A percentile compares a stretch with the other conserved stretches of the same genome.
Evolutionary conservation across 2,797 vertebrate genomes (phyloP).

Genomic region (Adrianichthys oophorus): DNA sequence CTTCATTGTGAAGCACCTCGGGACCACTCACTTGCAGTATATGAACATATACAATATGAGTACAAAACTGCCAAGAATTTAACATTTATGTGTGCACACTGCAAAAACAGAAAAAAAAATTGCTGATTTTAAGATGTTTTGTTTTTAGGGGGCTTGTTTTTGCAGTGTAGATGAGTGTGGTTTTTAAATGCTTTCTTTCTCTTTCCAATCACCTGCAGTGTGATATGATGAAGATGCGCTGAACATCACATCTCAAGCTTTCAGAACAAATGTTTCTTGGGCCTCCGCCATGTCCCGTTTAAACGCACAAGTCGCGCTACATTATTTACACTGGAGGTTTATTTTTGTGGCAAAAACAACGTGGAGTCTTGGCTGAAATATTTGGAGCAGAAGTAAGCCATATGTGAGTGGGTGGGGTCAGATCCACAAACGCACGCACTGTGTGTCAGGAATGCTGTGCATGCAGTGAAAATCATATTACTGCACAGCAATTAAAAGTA

Average conservation of each 20-base stretch:
- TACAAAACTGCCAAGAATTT: no score
- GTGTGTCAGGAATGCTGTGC: constrained; percentile 33
- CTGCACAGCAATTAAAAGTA: constrained; percentile 9
- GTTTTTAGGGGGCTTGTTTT: no score
- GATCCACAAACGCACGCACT: constrained; percentile 18
- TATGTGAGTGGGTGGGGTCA: constrained; percentile 53
- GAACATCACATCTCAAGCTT: not conserved
- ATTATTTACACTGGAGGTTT: constrained; percentile 15
- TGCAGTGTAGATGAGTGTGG: no score
- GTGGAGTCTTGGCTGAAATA: constrained; percentile 25
- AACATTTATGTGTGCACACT: no score
- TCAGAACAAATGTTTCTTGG: constrained; percentile 6
- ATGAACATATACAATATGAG: no score
- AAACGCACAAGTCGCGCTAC: not conserved
- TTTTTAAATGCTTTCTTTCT: no score
- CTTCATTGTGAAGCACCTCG: no score
- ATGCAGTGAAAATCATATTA: constrained; percentile 33
- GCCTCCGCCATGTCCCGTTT: not conserved
- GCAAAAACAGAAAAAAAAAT: no score
- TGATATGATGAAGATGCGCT: not conserved
- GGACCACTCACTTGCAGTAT: no score
- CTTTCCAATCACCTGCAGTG: no score
- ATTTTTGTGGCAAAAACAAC: constrained; percentile 20
- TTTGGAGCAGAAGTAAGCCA: constrained; percentile 56
- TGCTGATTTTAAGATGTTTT: no score